Evolutionary conservation across 2,113 vertebrate genomes (phyloP).

Genomic region (Protobothrops mucrosquamatus): DNA sequence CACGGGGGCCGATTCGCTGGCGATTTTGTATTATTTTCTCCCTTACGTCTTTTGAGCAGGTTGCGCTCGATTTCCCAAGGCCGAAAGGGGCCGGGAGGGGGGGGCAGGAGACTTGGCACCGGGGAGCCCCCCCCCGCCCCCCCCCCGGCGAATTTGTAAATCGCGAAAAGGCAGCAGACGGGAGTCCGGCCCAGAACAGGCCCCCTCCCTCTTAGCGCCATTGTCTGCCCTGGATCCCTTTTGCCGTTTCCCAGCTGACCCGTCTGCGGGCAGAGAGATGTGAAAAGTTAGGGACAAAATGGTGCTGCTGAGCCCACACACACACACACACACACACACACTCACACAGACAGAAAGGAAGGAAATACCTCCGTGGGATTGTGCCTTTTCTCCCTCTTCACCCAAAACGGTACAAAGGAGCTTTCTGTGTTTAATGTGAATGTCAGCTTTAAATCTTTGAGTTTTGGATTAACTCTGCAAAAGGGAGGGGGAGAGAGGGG

Average conservation of each 20-base stretch:
- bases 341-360: slow-evolving; percentile 77
- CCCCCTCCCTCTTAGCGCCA: slow-evolving; percentile 71
- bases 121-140: slow-evolving; percentile 15
- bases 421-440: slow-evolving; percentile 77
- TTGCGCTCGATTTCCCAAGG: slow-evolving; percentile 72
- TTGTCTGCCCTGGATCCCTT: slow-evolving; percentile 66
- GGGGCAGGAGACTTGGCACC: slow-evolving; percentile 63
- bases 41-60: slow-evolving; percentile 64
- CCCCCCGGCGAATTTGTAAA: slow-evolving; percentile 69
- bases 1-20: slow-evolving; percentile 46
- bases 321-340: slow-evolving; percentile 62
- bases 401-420: slow-evolving; percentile 79
- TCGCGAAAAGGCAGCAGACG: slow-evolving; percentile 61
- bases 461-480: slow-evolving; percentile 82
- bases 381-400: slow-evolving; percentile 71
- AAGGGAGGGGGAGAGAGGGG: slow-evolving; percentile 15
- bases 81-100: slow-evolving; percentile 45
- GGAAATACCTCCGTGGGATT: slow-evolving; percentile 83
- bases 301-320: slow-evolving; percentile 67
- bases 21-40: slow-evolving; percentile 56
- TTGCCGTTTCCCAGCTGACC: slow-evolving; percentile 78
- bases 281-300: slow-evolving; percentile 84
- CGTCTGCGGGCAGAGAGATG: slow-evolving; percentile 73
- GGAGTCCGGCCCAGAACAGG: slow-evolving; percentile 65
- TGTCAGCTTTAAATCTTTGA: slow-evolving; percentile 84